Conservation (phyloP, 2,888 invertebrate genomes). For the Drosophila bunnanda region DNA sequence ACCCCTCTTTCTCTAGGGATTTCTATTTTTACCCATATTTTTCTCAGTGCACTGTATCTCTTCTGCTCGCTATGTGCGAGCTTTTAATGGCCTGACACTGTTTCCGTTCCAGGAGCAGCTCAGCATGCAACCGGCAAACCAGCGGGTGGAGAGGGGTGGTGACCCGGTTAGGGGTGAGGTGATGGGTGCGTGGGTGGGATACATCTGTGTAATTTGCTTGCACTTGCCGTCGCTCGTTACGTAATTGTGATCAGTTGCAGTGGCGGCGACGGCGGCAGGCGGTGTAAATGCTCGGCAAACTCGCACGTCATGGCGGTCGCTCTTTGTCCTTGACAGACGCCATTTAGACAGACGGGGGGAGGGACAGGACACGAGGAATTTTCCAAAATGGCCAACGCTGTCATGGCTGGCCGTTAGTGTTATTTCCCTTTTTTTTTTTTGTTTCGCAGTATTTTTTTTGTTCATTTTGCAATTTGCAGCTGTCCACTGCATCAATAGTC, state of each 20-base stretch:
- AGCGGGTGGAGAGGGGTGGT: slow-evolving; percentile 6
- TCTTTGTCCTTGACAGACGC: slow-evolving; percentile 74
- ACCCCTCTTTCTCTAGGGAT: fast-evolving
- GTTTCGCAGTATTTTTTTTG: slow-evolving; percentile 13
- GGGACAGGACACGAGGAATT: slow-evolving; percentile 42
- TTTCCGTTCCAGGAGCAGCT: slow-evolving; percentile 70
- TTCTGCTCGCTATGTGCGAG: slow-evolving; percentile 30
- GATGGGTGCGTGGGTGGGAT: slow-evolving; percentile 9
- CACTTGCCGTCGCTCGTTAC: slow-evolving; percentile 50
- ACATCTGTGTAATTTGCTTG: slow-evolving; percentile 75
- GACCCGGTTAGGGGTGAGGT: not conserved
- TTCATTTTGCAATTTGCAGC: slow-evolving; percentile 74
- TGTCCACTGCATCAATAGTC: slow-evolving; percentile 63
- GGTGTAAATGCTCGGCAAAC: slow-evolving; percentile 68
- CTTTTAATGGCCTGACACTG: slow-evolving; percentile 77
- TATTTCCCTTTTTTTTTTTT: slow-evolving; percentile 21
- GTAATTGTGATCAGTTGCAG: slow-evolving; percentile 74
- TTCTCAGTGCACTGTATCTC: not conserved
- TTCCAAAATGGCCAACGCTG: slow-evolving; percentile 64
- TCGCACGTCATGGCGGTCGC: slow-evolving; percentile 51
- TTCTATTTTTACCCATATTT: not conserved
- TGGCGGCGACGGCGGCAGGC: slow-evolving; percentile 19
- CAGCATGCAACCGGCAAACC: slow-evolving; percentile 71
- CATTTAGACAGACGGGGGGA: slow-evolving; percentile 57
- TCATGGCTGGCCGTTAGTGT: slow-evolving; percentile 55